These are phyloP conservation scores for Morpho achilles DNA, from an alignment of 2,888 invertebrate genomes.

Conservation along the genomic window DNA sequence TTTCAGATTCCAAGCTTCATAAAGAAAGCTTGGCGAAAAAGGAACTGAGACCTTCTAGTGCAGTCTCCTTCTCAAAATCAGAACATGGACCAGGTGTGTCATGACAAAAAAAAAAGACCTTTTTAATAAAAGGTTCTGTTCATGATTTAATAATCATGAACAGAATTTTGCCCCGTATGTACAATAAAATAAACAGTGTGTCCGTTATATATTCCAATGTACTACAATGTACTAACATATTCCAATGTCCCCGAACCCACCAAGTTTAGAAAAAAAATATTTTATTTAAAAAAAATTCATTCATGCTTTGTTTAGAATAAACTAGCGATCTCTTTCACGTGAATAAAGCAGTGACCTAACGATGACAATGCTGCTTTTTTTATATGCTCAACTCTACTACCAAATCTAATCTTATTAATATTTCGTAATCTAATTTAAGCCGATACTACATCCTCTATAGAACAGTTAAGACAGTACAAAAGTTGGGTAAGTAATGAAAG, in stretches of 20 bases:
- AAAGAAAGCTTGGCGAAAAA: conserved; percentile 64
- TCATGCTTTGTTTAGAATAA: neutral
- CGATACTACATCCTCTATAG: conserved; percentile 54
- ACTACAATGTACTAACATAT: neutral
- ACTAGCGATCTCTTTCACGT: neutral
- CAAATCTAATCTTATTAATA: neutral
- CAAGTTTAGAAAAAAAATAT: too few species aligned
- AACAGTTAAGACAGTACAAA: conserved; percentile 68
- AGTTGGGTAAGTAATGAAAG: conserved; percentile 82
- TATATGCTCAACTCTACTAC: too few species aligned
- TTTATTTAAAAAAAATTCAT: neutral
- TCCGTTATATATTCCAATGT: too few species aligned
- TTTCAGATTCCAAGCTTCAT: conserved; percentile 69
- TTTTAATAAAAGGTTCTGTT: too few species aligned
- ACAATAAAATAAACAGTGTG: too few species aligned
- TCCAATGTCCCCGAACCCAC: neutral
- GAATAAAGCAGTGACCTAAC: too few species aligned
- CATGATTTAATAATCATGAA: too few species aligned
- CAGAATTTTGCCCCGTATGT: too few species aligned
- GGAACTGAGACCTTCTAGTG: conserved; percentile 64
- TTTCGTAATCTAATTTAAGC: conserved; percentile 14
- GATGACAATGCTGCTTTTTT: too few species aligned
- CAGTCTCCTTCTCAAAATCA: conserved; percentile 65
- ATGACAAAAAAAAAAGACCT: neutral
- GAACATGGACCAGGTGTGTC: conserved; percentile 64